Evolutionary conservation across 2,888 invertebrate genomes (phyloP), one percentile per base, ranked within the genome.

Genomic region (Drosophila kanekoi): DNA sequence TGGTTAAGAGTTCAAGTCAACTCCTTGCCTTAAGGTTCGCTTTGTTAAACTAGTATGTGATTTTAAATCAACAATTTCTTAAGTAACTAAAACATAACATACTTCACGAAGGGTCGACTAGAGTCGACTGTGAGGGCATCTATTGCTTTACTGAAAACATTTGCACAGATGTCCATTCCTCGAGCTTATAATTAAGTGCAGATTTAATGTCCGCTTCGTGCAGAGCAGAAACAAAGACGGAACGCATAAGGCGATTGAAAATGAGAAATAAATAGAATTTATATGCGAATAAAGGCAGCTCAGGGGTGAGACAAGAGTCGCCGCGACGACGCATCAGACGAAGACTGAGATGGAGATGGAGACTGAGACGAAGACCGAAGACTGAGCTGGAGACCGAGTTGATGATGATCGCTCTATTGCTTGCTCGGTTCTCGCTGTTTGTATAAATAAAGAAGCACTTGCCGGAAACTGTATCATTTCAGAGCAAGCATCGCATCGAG

Each of bases 371-470:
- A 4, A 23, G 41, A 37, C 45, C 4, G 45, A 43, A 43, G 48
- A 43, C 44, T 37, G 53, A 48, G 61, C 35, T 45, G 59, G 23
- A 20, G 14, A 16, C 43, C 5, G 43, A 54, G 40, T 51, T 32
- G 44, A 40, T 32, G 44, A 40, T 20, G 65, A 38, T 45, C 28
- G 61, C 47, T 49, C 47, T 37, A 53, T 35, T 54, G 49, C 20
- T 48, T 48, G 58, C 49, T 33, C 57, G 60, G 48, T 83, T 86
- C 79, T 74, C 53, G 70, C 66, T 69, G 62, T 40, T 54, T 72
- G 69, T 87, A 87, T 87, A 87, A 87, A 87, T 87, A 89, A 73
- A 77, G 85, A 87, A 77, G 81, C 84, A 82, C 64, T 83, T 76
- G 64, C 62, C 75, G 74, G 72, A 78, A 87, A 79, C 74, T 76